Evolutionary conservation across 2,113 vertebrate genomes (phyloP).

Genomic region (Sardina pilchardus): DNA sequence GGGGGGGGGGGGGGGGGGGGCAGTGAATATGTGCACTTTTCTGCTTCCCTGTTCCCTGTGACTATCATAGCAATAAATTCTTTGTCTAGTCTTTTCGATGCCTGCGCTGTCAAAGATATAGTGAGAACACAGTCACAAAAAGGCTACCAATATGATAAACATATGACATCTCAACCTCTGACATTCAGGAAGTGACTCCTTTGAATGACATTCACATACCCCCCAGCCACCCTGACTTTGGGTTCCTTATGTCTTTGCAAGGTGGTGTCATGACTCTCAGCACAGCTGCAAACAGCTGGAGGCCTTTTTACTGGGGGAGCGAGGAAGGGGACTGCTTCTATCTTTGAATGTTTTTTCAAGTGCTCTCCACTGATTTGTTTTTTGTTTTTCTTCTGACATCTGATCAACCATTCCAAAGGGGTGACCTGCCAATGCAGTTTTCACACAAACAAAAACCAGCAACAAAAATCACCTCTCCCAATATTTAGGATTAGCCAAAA

Average conservation of each 20-base stretch:
- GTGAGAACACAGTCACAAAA: conserved; percentile 22
- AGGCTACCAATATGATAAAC: conserved; percentile 51
- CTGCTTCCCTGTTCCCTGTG: not conserved
- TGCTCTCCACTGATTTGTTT: conserved; percentile 29
- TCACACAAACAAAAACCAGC: not conserved
- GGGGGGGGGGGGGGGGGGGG: too few relatives aligned
- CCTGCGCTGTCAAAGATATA: conserved; percentile 37
- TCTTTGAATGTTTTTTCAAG: conserved; percentile 33
- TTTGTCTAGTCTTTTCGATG: not conserved
- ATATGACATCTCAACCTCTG: conserved; percentile 52
- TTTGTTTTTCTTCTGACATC: conserved; percentile 21
- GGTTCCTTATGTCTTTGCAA: conserved; percentile 60
- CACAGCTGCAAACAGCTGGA: conserved; percentile 78
- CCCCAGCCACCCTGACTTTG: conserved; percentile 40
- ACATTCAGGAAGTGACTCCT: conserved; percentile 57
- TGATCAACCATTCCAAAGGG: conserved; percentile 13
- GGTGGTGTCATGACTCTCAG: conserved; percentile 56
- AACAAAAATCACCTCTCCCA: not conserved
- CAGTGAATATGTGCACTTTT: not conserved
- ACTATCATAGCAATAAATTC: not conserved
- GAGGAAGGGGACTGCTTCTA: conserved; percentile 16
- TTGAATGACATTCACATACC: conserved; percentile 41
- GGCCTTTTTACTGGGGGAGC: conserved; percentile 50
- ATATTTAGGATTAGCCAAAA: conserved; percentile 1
- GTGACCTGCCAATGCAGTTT: not conserved